These are phyloP conservation scores for Catocala fraxini DNA, from an alignment of 2,888 invertebrate species.

Conservation along the genomic window DNA sequence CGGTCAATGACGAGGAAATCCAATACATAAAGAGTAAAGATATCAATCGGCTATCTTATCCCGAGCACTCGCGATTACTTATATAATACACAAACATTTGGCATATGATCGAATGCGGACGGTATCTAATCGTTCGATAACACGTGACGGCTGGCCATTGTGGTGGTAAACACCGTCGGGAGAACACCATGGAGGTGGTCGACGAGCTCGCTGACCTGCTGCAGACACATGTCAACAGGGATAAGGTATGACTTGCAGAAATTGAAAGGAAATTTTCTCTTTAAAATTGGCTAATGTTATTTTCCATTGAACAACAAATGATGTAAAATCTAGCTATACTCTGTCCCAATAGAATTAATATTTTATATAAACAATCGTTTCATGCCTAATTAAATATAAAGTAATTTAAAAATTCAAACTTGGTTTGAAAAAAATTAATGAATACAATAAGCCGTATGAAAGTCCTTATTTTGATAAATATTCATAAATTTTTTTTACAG, in stretches of 20 bases:
- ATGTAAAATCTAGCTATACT: too few species aligned
- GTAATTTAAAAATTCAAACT: too few species aligned
- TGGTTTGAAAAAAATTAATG: too few species aligned
- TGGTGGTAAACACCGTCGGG: conserved; percentile 24
- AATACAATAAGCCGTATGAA: too few species aligned
- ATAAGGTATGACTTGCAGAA: conserved; percentile 88
- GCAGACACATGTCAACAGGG: conserved; percentile 92
- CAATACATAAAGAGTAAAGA: conserved; percentile 36
- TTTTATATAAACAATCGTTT: too few species aligned
- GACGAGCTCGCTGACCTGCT: conserved; percentile 89
- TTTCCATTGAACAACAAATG: too few species aligned
- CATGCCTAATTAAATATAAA: too few species aligned
- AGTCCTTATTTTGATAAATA: too few species aligned
- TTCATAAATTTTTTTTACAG: too few species aligned
- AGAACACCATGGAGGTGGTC: conserved; percentile 61
- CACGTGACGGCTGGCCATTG: conserved; percentile 29
- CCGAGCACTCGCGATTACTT: conserved; percentile 25
- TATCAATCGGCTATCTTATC: conserved; percentile 28
- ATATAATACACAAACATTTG: conserved; percentile 26
- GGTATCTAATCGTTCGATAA: conserved; percentile 37
- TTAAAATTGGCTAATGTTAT: too few species aligned
- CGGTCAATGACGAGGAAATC: conserved; percentile 6
- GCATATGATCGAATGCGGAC: conserved; percentile 14
- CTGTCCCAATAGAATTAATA: too few species aligned
- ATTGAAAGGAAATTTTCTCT: too few species aligned